phyloP scores from a whole-genome alignment of 2,113 vertebrate genomes.

The Nesogale talazaci region DNA sequence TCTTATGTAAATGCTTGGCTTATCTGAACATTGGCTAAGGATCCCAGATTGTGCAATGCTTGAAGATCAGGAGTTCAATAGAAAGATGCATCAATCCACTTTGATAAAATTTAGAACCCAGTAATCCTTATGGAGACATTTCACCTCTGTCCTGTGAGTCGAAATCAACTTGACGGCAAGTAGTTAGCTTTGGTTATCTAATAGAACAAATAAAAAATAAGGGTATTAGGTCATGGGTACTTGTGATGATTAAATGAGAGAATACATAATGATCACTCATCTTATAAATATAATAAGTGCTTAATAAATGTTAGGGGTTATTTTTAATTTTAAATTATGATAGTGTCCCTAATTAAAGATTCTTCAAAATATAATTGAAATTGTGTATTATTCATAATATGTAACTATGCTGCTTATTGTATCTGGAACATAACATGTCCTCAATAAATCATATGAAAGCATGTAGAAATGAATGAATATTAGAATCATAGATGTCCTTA shows the following conservation, averaged over 20 bases:
- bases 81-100: too few species aligned
- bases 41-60: too few species aligned
- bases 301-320: neutral
- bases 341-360: constrained; percentile 1
- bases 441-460: neutral
- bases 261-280: neutral
- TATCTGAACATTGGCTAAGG: too few species aligned
- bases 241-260: neutral
- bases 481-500: neutral
- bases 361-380: neutral
- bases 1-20: too few species aligned
- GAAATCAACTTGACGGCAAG: too few species aligned
- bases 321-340: neutral
- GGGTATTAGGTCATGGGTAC: neutral
- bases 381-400: neutral
- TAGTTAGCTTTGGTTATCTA: too few species aligned
- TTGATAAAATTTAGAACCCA: too few species aligned
- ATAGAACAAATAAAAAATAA: too few species aligned
- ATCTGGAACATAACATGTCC: neutral
- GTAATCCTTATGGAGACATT: too few species aligned
- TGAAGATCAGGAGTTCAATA: too few species aligned
- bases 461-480: neutral
- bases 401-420: constrained; percentile 3
- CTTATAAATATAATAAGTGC: neutral
- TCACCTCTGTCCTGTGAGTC: too few species aligned